phyloP scores from a whole-genome alignment of 2,113 vertebrate genomes.

The Cisticola juncidis region DNA sequence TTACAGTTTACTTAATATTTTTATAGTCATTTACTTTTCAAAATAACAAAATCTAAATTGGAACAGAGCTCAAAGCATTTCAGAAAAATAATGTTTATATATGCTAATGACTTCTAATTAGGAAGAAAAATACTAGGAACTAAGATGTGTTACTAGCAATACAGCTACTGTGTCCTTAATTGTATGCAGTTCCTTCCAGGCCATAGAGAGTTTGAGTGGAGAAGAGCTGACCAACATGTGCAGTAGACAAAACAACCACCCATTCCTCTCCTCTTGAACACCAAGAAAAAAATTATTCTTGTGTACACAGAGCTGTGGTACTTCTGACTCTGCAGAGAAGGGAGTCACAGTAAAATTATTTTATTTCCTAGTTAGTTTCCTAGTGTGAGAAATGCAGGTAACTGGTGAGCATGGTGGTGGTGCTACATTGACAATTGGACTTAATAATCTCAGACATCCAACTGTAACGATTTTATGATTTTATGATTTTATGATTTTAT shows the following conservation, averaged over 20 bases:
- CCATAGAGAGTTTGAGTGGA: background rate
- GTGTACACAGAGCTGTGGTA: background rate
- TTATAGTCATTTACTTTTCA: background rate
- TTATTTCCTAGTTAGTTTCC: background rate
- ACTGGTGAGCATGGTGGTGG: background rate
- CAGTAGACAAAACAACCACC: background rate
- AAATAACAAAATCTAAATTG: background rate
- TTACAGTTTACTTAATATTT: background rate
- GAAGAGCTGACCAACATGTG: background rate
- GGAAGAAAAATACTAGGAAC: background rate
- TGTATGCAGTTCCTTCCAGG: background rate
- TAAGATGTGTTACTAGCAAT: background rate
- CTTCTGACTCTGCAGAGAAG: background rate
- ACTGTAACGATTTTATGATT: background rate
- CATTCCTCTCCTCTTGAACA: background rate
- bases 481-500: too few species aligned
- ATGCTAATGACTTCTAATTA: background rate
- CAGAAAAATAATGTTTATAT: background rate
- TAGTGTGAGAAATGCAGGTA: background rate
- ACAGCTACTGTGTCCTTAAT: background rate
- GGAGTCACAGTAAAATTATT: background rate
- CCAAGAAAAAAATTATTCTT: background rate
- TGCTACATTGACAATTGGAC: background rate
- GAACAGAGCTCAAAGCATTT: background rate
- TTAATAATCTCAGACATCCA: background rate